Conservation (phyloP, 2,888 invertebrate genomes). For the Eumacrocentrus americanus region DNA sequence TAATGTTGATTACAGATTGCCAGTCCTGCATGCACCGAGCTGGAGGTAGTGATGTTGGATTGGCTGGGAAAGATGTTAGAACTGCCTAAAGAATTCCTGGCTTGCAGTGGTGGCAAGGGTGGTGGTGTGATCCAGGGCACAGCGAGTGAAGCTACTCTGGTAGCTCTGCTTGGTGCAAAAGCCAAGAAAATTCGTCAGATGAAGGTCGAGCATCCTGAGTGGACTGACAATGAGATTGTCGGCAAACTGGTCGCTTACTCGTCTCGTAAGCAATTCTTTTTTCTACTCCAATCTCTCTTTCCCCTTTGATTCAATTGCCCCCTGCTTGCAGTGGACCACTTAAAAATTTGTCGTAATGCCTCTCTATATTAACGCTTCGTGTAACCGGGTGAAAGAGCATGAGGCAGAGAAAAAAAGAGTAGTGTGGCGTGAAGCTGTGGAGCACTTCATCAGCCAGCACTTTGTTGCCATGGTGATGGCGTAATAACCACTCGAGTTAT, state of each 20-base stretch:
- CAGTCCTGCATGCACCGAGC: slow-evolving; percentile 93
- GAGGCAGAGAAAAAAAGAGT: slow-evolving; percentile 21
- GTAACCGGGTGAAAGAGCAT: slow-evolving; percentile 22
- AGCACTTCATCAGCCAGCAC: slow-evolving; percentile 60
- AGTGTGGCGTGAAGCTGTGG: slow-evolving; percentile 36
- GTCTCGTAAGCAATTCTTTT: slow-evolving; percentile 70
- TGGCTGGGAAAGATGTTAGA: slow-evolving; percentile 95
- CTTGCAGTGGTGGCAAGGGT: slow-evolving; percentile 78
- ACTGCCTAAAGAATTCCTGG: slow-evolving; percentile 83
- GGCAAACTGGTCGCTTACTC: slow-evolving; percentile 85
- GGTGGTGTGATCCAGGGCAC: slow-evolving; percentile 90
- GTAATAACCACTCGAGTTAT: slow-evolving; percentile 58
- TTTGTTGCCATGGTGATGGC: slow-evolving; percentile 59
- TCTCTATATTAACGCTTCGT: slow-evolving; percentile 1
- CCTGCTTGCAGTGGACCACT: background rate
- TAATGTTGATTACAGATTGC: slow-evolving; percentile 71
- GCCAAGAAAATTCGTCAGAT: slow-evolving; percentile 72
- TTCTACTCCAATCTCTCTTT: background rate
- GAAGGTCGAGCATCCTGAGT: slow-evolving; percentile 76
- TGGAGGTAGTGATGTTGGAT: slow-evolving; percentile 94
- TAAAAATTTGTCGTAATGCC: background rate
- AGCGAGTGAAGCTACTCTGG: slow-evolving; percentile 92
- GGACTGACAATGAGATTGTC: slow-evolving; percentile 75
- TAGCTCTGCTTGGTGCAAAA: slow-evolving; percentile 90
- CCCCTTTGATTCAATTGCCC: background rate